These are phyloP conservation scores for Toxonevra muliebris DNA, from an alignment of 2,888 invertebrate species.

Conservation along the genomic window DNA sequence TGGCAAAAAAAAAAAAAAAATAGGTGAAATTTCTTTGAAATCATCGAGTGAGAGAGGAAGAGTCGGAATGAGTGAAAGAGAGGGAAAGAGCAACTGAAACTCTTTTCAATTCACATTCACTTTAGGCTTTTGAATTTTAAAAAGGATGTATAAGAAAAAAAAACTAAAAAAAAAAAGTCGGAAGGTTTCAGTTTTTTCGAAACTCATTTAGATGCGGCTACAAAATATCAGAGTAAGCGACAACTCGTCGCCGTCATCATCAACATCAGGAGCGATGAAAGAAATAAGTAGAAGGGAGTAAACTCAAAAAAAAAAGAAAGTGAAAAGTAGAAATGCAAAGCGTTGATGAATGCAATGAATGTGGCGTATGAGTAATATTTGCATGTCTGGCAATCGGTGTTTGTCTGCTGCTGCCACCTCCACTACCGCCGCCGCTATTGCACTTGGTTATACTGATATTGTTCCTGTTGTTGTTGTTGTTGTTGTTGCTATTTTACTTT, in stretches of 20 bases:
- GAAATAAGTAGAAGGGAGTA: not conserved
- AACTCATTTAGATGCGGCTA: too few relatives aligned
- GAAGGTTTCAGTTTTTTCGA: not conserved
- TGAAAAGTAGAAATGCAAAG: slow-evolving; percentile 12
- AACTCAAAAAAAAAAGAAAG: not conserved
- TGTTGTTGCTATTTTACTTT: slow-evolving; percentile 3
- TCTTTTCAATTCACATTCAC: slow-evolving; percentile 45
- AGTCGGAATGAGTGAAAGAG: not conserved
- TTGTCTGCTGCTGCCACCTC: not conserved
- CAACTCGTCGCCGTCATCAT: too few relatives aligned
- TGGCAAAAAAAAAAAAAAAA: not conserved
- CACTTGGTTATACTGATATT: not conserved
- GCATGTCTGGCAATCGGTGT: too few relatives aligned
- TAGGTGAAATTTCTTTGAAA: slow-evolving; percentile 9
- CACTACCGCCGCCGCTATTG: not conserved
- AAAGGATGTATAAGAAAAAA: slow-evolving; percentile 14
- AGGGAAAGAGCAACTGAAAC: slow-evolving; percentile 13
- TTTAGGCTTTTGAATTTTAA: slow-evolving; percentile 50
- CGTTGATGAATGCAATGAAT: slow-evolving; percentile 18
- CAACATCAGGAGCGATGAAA: too few relatives aligned
- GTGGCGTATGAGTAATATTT: slow-evolving; percentile 16
- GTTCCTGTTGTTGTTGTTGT: slow-evolving; percentile 13
- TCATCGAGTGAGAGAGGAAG: not conserved
- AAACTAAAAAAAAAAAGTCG: not conserved
- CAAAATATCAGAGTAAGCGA: too few relatives aligned